Evolutionary conservation across 2,797 vertebrate species (phyloP), one percentile per base, ranked within the genome.

Genomic region (Prunella strophiata): DNA sequence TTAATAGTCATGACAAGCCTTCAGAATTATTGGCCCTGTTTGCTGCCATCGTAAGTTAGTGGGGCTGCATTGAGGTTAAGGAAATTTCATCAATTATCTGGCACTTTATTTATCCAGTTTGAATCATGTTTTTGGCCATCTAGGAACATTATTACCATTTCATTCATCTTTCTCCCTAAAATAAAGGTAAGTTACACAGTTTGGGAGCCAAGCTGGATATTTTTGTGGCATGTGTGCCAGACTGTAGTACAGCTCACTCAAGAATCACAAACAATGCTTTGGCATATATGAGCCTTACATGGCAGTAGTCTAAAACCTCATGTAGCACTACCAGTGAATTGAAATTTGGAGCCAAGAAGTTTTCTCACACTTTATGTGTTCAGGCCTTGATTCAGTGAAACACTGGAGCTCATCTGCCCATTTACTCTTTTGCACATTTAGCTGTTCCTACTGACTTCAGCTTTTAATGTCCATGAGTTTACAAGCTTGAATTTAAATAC

Each of bases 261-360:
- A 75, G 77, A 83, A 54, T 66, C 54, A 55, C 54, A 92, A 72
- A 55, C 47, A 91, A 66, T 88, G 58, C 79, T 94, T 79, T 96
- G 89, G 55, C 59, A 42, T 82, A n/a, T 66, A 16, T 48, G 58
- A 57, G 20, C 34, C 54, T 77, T 81, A 43, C 38, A 16, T 4
- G 2, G 89, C 68, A 76, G n/a, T 83, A 45, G 59, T 63, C 71
- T 92, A 27, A 91, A 90, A 76, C 21, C 34, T 91, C 65, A 16
- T 75, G n/a, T 40, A 76, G 48, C 40, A 11, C 52, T 94, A 91
- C 55, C 22, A 88, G 2, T 75, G 42, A 75, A 16, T 11, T 59
- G n/a, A 93, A 68, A 81, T 84, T 57, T 81, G 48, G 48, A 96
- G 63, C 71, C 34, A 77, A 86, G 23, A 30, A 25, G 48, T 78